Evolutionary conservation across 2,888 invertebrate species (phyloP).

Genomic region (Drosophila mettleri): DNA sequence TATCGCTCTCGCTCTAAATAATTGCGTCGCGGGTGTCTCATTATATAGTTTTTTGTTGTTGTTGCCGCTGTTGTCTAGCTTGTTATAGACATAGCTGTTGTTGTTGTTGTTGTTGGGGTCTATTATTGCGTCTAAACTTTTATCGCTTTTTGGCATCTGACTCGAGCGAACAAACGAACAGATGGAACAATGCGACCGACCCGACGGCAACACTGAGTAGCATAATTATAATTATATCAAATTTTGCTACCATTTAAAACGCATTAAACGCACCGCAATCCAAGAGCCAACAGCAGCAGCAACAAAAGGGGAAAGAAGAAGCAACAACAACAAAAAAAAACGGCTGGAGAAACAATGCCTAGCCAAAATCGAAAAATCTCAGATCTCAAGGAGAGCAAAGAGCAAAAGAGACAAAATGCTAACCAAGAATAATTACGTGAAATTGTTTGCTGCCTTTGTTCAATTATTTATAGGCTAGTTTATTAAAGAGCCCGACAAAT

Average conservation of each 20-base stretch:
- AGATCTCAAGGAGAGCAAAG: constrained; percentile 22
- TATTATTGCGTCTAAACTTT: constrained; percentile 62
- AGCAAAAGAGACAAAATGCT: constrained; percentile 32
- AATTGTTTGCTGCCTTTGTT: constrained; percentile 62
- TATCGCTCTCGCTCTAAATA: constrained; percentile 30
- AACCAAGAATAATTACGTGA: constrained; percentile 59
- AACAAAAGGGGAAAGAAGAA: constrained; percentile 2
- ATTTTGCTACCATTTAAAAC: constrained; percentile 82
- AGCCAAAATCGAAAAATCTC: constrained; percentile 19
- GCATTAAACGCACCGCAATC: constrained; percentile 74
- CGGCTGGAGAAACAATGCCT: constrained; percentile 6
- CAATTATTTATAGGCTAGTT: constrained; percentile 77
- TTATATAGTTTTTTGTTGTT: constrained; percentile 40
- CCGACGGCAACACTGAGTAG: constrained; percentile 45
- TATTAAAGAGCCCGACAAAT: constrained; percentile 52
- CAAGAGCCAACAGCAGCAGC: constrained; percentile 4
- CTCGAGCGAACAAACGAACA: constrained; percentile 21
- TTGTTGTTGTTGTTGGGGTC: constrained; percentile 35
- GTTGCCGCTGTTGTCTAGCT: constrained; percentile 31
- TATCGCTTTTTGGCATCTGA: constrained; percentile 59
- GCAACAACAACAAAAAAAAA: background rate
- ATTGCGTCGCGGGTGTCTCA: constrained; percentile 56
- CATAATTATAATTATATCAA: constrained; percentile 81
- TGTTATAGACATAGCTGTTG: constrained; percentile 32
- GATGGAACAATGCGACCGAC: constrained; percentile 50